A percentile compares a stretch with the other conserved stretches of the same genome.
Evolutionary conservation across 2,797 vertebrate genomes (phyloP).

Genomic region (Notoglanidium macrostoma): DNA sequence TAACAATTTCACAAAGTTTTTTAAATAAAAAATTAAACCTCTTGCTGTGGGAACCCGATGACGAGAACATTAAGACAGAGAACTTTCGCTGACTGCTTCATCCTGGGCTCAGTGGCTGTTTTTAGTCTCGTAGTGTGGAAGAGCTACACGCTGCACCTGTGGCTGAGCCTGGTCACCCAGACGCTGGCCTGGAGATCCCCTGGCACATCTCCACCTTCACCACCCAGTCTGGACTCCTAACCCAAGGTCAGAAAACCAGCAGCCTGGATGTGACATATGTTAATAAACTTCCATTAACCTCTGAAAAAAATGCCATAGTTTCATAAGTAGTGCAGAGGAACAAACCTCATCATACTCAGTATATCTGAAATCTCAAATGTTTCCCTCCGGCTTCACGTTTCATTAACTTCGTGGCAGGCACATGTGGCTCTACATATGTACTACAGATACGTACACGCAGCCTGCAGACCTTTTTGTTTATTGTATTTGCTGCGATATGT

Average conservation of each 20-base stretch:
- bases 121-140: conserved; percentile 60
- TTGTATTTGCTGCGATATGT: conserved; percentile 33
- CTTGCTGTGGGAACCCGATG: conserved; percentile 45
- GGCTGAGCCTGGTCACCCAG: conserved; percentile 59
- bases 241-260: conserved; percentile 11
- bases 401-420: conserved; percentile 25
- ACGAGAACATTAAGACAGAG: conserved; percentile 54
- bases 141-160: conserved; percentile 69
- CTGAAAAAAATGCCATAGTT: conserved; percentile 15
- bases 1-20: neutral
- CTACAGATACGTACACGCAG: neutral
- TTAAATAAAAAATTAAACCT: conserved; percentile 9
- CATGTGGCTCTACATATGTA: neutral
- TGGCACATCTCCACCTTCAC: conserved; percentile 54
- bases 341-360: conserved; percentile 15
- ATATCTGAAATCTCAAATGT: conserved; percentile 17
- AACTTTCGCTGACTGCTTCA: conserved; percentile 63
- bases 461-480: conserved; percentile 16
- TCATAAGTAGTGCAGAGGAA: conserved; percentile 9
- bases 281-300: conserved; percentile 34
- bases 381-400: conserved; percentile 37
- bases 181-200: conserved; percentile 63
- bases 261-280: conserved; percentile 35
- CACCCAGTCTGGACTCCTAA: conserved; percentile 65
- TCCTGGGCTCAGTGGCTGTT: conserved; percentile 62